A percentile compares a stretch with the other conserved stretches of the same genome.
These are phyloP conservation scores for Delia radicum DNA, from an alignment of 1,140 invertebrate genomes.

Conservation along the genomic window DNA sequence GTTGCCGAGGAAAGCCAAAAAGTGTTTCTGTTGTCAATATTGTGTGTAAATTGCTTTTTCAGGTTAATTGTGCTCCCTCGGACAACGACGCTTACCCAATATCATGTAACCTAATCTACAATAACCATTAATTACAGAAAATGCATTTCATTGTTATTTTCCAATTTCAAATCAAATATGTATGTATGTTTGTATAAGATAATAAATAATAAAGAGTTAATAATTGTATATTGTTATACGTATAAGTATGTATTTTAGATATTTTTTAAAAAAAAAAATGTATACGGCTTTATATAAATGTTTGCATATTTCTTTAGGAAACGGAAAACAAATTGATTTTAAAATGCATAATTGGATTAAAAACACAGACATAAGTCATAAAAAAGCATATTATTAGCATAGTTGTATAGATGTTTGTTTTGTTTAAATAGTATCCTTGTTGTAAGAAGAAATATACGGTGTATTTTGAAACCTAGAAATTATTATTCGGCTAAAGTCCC, in stretches of 20 bases:
- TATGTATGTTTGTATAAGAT: not conserved
- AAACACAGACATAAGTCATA: not conserved
- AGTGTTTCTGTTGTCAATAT: no score
- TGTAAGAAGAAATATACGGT: not conserved
- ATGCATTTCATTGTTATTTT: not conserved
- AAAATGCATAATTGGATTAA: not conserved
- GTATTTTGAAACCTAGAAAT: not conserved
- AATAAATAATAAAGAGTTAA: conserved; percentile 20
- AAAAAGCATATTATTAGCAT: not conserved
- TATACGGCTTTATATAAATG: not conserved
- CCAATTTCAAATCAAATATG: conserved; percentile 17
- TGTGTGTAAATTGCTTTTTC: no score
- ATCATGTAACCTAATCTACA: no score
- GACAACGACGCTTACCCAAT: no score
- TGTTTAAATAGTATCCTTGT: not conserved
- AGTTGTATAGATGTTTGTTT: not conserved
- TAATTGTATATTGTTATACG: conserved; percentile 36
- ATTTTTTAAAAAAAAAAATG: conserved; percentile 33
- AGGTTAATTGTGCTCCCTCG: no score
- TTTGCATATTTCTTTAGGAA: not conserved
- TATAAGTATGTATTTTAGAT: conserved; percentile 38
- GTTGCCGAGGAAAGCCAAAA: no score
- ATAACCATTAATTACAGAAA: no score
- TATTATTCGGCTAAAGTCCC: conserved; percentile 70
- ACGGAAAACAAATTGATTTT: not conserved